Percentiles rank a stretch among this genome's conserved stretches.
Conservation (phyloP, 2,888 invertebrate species). For the Chaetoderma sp. region DNA sequence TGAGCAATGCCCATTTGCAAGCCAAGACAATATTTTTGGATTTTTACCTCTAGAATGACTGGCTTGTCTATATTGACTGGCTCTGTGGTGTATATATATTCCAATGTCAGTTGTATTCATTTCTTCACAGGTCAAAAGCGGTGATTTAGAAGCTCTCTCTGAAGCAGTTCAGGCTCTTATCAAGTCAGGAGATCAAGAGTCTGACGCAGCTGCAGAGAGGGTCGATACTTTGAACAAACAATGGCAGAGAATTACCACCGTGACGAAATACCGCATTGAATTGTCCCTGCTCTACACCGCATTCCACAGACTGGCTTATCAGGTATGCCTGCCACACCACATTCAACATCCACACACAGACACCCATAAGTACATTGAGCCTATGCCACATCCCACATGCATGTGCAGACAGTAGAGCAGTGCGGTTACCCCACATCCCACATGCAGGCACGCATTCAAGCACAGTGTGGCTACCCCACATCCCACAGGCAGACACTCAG, state of each 20-base stretch:
- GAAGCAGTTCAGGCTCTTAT: slow-evolving; percentile 76
- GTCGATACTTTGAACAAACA: slow-evolving; percentile 62
- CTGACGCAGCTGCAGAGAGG: slow-evolving; percentile 62
- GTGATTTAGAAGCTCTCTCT: slow-evolving; percentile 77
- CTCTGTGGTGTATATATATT: too few relatives aligned
- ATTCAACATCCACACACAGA: not conserved
- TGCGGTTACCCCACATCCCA: too few relatives aligned
- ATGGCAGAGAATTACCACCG: slow-evolving; percentile 65
- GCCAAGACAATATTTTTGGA: too few relatives aligned
- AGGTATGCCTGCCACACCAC: slow-evolving; percentile 60
- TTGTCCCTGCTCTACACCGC: slow-evolving; percentile 78
- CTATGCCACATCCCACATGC: not conserved
- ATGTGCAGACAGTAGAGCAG: too few relatives aligned
- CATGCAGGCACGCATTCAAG: too few relatives aligned
- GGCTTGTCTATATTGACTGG: too few relatives aligned
- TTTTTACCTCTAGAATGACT: too few relatives aligned
- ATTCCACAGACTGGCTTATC: slow-evolving; percentile 79
- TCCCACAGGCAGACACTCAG: too few relatives aligned
- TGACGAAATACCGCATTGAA: slow-evolving; percentile 73
- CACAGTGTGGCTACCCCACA: too few relatives aligned
- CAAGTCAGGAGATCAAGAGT: slow-evolving; percentile 76
- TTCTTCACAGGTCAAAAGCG: slow-evolving; percentile 56
- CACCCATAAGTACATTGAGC: not conserved
- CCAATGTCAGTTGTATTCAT: too few relatives aligned
- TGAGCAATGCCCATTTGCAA: too few relatives aligned